Base-by-base conservation (phyloP, 30 jellyfish, hydroid and myxozoan species). In the Mastigias papua region DNA sequence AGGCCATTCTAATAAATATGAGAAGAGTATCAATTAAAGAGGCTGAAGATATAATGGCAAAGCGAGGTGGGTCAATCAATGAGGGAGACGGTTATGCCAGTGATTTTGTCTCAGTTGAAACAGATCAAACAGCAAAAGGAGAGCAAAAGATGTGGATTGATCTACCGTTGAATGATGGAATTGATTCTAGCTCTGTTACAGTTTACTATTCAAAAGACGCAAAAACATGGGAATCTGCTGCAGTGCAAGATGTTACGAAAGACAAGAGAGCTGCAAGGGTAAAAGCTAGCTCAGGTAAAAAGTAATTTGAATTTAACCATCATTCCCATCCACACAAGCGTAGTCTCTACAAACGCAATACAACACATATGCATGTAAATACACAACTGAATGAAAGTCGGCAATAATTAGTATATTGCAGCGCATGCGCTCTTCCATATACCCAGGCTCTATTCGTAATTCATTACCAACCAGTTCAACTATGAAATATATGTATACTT, bases 191-290 rank as follows among this genome's bases (percentile, higher is more conserved):
- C 20, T 51, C 50, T 28, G 97, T 72, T 49, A 79, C 86, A 34
- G 92, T 94, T 60, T 94, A 82, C 72, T 97, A 86, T 65, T 88
- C 98, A 26, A 65, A 48, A 34, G 96, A 94, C 48, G 48, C 34
- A 81, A 70, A 84, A 29, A 34, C 86, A 8, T 94, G 98, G 98
- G 50, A 71, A 23, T 69, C 85, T 46, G 86, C 86, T 21, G 85
- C 66, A 48, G 84, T 37, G 48, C 82, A 83, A 27, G 93, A 83
- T 60, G 66, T 77, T 9, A 49, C n/a, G 33, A 60, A 25, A 16
- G 48, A 32, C 22, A 61, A 69, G 8, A 76, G 86, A 4, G 37
- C 22, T 7, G 93, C 93, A 32, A 30, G 34, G 26, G 81, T 83
- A 17, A 51, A 83, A 25, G 13, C 71, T 61, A 54, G 32, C 37